Conservation (phyloP, 1,140 invertebrate species). For the Adoxophyes honmai region DNA sequence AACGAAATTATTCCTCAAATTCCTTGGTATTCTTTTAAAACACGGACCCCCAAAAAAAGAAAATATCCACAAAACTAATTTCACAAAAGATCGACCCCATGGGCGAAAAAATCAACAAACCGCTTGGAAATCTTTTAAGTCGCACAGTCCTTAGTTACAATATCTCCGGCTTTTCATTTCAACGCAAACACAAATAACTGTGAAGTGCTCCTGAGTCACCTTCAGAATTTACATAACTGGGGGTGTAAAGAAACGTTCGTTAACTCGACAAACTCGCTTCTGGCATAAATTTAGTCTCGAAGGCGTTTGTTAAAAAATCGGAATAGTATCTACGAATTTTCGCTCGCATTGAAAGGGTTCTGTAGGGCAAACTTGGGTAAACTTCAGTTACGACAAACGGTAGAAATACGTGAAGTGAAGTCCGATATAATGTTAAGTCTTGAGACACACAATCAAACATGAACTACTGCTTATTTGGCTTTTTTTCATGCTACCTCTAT, state of each 20-base stretch:
- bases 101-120: not conserved
- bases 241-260: conserved; percentile 11
- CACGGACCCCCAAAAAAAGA: not conserved
- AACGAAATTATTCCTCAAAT: too few species aligned
- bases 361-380: too few species aligned
- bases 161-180: conserved; percentile 2
- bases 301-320: not conserved
- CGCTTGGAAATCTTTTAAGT: not conserved
- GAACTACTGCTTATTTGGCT: too few species aligned
- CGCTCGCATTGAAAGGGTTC: too few species aligned
- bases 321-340: too few species aligned
- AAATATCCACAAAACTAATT: not conserved
- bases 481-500: too few species aligned
- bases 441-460: too few species aligned
- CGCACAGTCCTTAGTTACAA: conserved; percentile 10
- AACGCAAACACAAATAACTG: conserved; percentile 8
- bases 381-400: too few species aligned
- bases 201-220: conserved; percentile 9
- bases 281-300: not conserved
- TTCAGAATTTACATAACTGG: conserved; percentile 11
- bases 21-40: not conserved
- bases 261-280: not conserved
- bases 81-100: not conserved
- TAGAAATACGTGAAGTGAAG: too few species aligned
- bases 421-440: too few species aligned